phyloP scores from a whole-genome alignment of 2,888 invertebrate genomes.

The Petrolisthes manimaculis region DNA sequence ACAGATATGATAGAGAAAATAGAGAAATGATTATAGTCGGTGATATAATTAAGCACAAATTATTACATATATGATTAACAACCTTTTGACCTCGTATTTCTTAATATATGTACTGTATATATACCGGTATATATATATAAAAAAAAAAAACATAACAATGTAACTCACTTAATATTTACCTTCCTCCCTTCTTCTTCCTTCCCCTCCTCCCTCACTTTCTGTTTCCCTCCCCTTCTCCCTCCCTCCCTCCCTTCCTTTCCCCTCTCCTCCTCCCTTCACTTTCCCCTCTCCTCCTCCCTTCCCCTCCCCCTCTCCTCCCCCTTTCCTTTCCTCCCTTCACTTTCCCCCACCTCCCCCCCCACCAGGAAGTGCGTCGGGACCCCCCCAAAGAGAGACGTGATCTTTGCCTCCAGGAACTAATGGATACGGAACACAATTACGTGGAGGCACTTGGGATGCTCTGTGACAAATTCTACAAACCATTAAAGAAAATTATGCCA shows the following conservation, averaged over 20 bases:
- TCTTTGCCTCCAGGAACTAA: conserved; percentile 78
- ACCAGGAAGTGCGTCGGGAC: not conserved
- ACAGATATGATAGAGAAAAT: no score
- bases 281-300: not conserved
- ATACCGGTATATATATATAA: no score
- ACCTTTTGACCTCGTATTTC: no score
- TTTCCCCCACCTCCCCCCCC: not conserved
- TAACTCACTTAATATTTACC: not conserved
- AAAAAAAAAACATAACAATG: no score
- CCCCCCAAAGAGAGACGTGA: conserved; percentile 36
- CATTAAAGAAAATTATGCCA: conserved; percentile 77
- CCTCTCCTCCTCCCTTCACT: not conserved
- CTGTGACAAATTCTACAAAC: conserved; percentile 83
- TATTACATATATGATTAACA: no score
- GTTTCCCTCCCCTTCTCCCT: not conserved
- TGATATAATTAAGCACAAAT: no score
- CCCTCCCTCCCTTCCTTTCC: not conserved
- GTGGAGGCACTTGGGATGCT: conserved; percentile 91
- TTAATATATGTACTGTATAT: no score
- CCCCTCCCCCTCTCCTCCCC: not conserved
- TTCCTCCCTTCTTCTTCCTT: not conserved
- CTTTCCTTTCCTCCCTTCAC: not conserved
- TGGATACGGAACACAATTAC: conserved; percentile 97
- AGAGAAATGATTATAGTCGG: no score
- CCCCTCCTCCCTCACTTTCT: not conserved